A percentile compares a stretch with the other conserved stretches of the same genome.
Conservation (phyloP, 2,113 vertebrate genomes). For the Cheilinus undulatus region DNA sequence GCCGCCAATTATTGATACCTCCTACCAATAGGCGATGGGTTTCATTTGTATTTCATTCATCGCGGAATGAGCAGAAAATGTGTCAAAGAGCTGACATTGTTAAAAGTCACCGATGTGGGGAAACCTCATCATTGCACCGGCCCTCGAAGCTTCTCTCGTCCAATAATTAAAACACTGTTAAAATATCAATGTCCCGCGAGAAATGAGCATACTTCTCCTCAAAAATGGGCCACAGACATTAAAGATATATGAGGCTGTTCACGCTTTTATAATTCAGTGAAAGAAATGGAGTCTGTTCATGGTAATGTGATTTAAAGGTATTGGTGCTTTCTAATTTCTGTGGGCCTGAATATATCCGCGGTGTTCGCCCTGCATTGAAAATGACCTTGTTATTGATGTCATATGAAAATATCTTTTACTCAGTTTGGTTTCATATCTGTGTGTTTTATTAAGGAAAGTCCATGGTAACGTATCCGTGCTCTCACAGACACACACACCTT, state of each 20-base stretch:
- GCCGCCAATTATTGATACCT: conserved; percentile 77
- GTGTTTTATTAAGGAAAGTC: conserved; percentile 20
- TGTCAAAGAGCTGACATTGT: conserved; percentile 81
- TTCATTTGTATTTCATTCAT: conserved; percentile 79
- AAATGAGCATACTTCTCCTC: conserved; percentile 63
- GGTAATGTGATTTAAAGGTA: conserved; percentile 80
- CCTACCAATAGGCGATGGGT: conserved; percentile 72
- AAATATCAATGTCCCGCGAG: conserved; percentile 81
- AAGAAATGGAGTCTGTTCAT: conserved; percentile 71
- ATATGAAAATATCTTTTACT: conserved; percentile 14
- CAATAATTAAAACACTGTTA: conserved; percentile 80
- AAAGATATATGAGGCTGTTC: conserved; percentile 76
- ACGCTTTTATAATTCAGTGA: conserved; percentile 70
- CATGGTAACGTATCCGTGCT: conserved; percentile 16
- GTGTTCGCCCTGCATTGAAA: conserved; percentile 68
- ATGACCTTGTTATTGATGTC: conserved; percentile 50
- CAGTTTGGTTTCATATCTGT: conserved; percentile 21
- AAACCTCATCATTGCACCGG: conserved; percentile 76
- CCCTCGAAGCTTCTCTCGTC: conserved; percentile 47
- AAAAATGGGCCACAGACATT: conserved; percentile 67
- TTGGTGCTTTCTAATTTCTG: conserved; percentile 74
- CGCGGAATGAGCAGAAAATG: conserved; percentile 69
- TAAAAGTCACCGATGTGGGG: conserved; percentile 78
- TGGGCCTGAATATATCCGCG: conserved; percentile 60
- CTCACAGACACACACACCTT: conserved; percentile 5